Evolutionary conservation across 2,888 invertebrate species (phyloP), one percentile per base, ranked within the genome.

Genomic region (Smittia aterrima): DNA sequence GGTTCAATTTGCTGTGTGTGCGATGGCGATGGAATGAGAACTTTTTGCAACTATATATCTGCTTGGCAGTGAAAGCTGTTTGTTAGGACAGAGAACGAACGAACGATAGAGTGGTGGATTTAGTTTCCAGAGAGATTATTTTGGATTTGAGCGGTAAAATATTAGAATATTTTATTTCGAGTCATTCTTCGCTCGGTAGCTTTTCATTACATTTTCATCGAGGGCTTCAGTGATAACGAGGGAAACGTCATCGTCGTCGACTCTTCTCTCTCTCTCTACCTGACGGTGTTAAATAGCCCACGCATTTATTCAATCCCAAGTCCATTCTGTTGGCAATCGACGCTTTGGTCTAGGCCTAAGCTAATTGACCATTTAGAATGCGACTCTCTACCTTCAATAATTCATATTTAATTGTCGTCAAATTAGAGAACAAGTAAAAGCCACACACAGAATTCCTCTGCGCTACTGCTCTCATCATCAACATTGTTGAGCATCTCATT

Each of bases 391-490:
- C 72, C 72, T 72, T 72, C 62, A 72, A 72, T 72, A 72, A 72
- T 72, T 72, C 72, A 72, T 72, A 62, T 72, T 58, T 72, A 72
- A 72, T 72, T 72, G 72, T 72, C 62, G 62, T 62, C 72, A 72
- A 58, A 72, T 72, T 72, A 72, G 62, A 62, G 72, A 70, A 70
- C 53, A 53, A 70, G 53, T 47, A 41, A 70, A n/a, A 70, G 25
- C 70, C 54, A 70, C n/a, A n/a, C n/a, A n/a, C 70, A 70, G 32
- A 64, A 27, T 1, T 64, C 9, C 16, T 9, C 24, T 64, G 58
- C 24, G 7, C 22, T 58, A 3, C 58, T 58, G 18, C 13, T 3
- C 4, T 58, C 58, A 22, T 58, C 58, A 58, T 58, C 58, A 58
- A 58, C 58, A 58, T 58, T 3, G 58, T 58, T n/a, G 22, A 18